Percentiles rank a stretch among this genome's conserved stretches.
Evolutionary conservation across 2,888 invertebrate genomes (phyloP).

Genomic region (Drosophila mulleri): DNA sequence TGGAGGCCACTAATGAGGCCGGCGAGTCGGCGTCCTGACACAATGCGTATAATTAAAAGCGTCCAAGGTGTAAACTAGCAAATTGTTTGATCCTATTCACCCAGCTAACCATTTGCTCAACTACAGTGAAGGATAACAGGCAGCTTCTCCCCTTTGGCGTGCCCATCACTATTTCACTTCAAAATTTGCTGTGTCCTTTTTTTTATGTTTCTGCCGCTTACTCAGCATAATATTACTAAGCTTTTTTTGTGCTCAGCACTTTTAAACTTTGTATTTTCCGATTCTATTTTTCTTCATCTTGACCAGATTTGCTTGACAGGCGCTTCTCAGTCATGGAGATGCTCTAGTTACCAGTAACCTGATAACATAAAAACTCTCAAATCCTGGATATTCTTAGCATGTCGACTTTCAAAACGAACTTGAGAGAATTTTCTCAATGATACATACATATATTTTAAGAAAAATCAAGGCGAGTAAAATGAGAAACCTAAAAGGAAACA

Average conservation of each 20-base stretch:
- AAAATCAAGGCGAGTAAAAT: slow-evolving; percentile 7
- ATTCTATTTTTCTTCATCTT: slow-evolving; percentile 10
- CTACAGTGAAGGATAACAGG: slow-evolving; percentile 28
- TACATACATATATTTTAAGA: background rate
- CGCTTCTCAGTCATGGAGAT: slow-evolving; percentile 48
- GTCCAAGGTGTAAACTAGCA: slow-evolving; percentile 81
- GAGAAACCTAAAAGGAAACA: too few species aligned
- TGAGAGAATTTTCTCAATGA: slow-evolving; percentile 10
- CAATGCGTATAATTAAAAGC: slow-evolving; percentile 78
- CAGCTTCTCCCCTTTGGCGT: slow-evolving; percentile 5
- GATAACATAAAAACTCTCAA: slow-evolving; percentile 48
- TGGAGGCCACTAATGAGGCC: slow-evolving; percentile 66
- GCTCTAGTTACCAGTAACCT: slow-evolving; percentile 61
- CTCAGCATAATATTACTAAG: slow-evolving; percentile 74
- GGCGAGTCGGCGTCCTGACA: slow-evolving; percentile 39
- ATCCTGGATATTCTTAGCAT: slow-evolving; percentile 34
- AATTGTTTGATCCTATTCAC: slow-evolving; percentile 79
- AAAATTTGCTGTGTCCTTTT: slow-evolving; percentile 25
- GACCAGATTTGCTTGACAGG: slow-evolving; percentile 41
- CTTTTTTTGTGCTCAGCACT: slow-evolving; percentile 69
- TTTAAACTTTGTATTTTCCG: slow-evolving; percentile 49
- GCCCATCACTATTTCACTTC: slow-evolving; percentile 7
- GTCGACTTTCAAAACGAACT: slow-evolving; percentile 31
- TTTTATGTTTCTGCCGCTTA: slow-evolving; percentile 43
- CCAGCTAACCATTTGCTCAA: slow-evolving; percentile 38